Conservation (phyloP, 2,797 vertebrate species). For the Onychomys arenicola region DNA sequence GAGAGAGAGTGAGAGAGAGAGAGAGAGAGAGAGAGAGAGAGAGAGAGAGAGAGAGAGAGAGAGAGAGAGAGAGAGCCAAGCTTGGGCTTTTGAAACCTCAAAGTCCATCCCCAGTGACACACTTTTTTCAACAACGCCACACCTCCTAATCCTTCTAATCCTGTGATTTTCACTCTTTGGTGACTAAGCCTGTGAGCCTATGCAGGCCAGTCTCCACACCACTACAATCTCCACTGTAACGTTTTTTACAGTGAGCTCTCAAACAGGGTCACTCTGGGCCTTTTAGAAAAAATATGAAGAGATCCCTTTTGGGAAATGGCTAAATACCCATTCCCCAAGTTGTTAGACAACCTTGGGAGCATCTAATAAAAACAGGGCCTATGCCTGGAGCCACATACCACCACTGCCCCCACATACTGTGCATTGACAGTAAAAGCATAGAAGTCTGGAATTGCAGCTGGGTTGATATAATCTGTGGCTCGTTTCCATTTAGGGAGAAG, state of each 20-base stretch:
- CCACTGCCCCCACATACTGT: background rate
- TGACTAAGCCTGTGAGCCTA: background rate
- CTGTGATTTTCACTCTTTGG: background rate
- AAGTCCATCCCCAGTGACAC: background rate
- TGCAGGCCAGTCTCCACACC: background rate
- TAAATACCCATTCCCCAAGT: background rate
- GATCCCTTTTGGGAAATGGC: background rate
- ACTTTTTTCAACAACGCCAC: background rate
- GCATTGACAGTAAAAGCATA: background rate
- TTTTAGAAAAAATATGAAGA: constrained; percentile 14
- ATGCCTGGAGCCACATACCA: background rate
- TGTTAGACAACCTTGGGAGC: background rate
- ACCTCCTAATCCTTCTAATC: background rate
- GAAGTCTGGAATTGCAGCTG: background rate
- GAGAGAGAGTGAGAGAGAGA: background rate
- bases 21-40: background rate
- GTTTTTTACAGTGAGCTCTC: background rate
- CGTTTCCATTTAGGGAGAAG: constrained; percentile 92
- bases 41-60: background rate
- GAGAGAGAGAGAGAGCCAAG: background rate
- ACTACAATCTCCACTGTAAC: background rate
- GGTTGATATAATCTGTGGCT: background rate
- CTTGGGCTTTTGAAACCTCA: background rate
- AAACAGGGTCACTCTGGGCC: background rate
- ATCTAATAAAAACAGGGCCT: background rate